Evolutionary conservation across 2,113 vertebrate species (phyloP), one percentile per base, ranked within the genome.

Genomic region (Cavia aperea): DNA sequence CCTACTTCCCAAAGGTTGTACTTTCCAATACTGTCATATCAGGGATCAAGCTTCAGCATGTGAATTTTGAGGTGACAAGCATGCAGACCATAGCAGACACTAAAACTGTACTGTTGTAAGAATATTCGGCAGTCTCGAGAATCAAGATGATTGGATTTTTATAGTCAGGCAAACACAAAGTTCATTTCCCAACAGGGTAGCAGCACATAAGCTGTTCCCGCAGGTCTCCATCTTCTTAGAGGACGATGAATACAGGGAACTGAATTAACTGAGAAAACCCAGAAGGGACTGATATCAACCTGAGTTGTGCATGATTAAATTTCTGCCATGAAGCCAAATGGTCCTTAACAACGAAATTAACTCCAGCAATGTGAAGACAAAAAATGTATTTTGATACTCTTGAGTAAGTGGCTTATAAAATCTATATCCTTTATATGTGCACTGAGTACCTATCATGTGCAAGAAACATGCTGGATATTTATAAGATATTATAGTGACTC

Each of bases 371-470:
- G 70, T 5, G 51, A 77, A 77, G 51, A 81, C 66, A 60, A 77
- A 78, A 11, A 56, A 73, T 23, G 14, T 36, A 90, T 70, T 91
- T 75, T 77, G 51, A 49, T 77, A 68, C 0, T 31, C 23, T 18
- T 66, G 70, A 79, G 4, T 23, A 94, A 90, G 26, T 79, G 49
- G 23, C 26, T 68, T 75, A 84, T 70, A 91, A 94, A 91, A 91
- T 81, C 43, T 19, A 81, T 46, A 63, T 13, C 49, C 18, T 66
- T 66, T 60, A 81, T 18, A 56, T 24, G 10, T 79, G 31, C 54
- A 39, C 13, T 12, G 39, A 51, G 39, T 60, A 36, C 63, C 21
- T 68, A 31, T 43, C 51, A 54, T 15, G 16, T 15, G 9, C 54
- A 70, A 85, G 54, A 24, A 51, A 81, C 39, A 33, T 89, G 33